Base-by-base conservation (phyloP, 2,888 invertebrate genomes). In the Agrotis clavis region DNA sequence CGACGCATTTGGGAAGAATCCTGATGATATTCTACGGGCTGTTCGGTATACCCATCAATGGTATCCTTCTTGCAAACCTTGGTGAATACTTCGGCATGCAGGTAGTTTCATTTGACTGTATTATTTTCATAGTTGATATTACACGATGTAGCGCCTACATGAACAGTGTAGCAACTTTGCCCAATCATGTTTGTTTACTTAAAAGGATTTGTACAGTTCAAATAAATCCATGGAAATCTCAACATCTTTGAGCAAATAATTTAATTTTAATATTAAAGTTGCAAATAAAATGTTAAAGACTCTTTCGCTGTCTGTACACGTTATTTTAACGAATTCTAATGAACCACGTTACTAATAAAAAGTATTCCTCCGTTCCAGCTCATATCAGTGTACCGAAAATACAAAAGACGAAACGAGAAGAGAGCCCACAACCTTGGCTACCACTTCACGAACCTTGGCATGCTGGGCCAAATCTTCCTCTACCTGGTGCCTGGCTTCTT, bases 401-500 rank as follows among this genome's bases (percentile, higher is more conserved):
- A 98, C 95, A 98, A 98, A 88, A 97, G 97, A 79, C 96, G 97
- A 62, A 97, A 97, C 89, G 96, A 97, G 84, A 96, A 97, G 59
- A 93, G 96, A n/a, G 96, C 97, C 18, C 93, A 96, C 82, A 96
- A 92, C 72, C 94, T 97, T 79, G 97, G 97, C 85, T 97, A 97
- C 88, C 97, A 97, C 85, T 97, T 98, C 75, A 96, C 97, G 50
- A 97, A 97, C 85, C 94, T 98, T 51, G 98, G 98, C 64, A 95
- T 99, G 85, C 96, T 98, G 13, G 97, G 98, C 0, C 98, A 98
- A 88, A 98, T 99, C 69, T 96, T 98, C 76, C 97, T 98, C 64
- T 99, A 99, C 88, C 94, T 99, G n/a, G 96, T 98, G n/a, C 99
- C 99, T 7, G 99, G 99, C 19, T 97, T 99, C 89, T 96, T 98